Evolutionary conservation across 2,888 invertebrate species (phyloP).

Genomic region (Luffia ferchaultella): DNA sequence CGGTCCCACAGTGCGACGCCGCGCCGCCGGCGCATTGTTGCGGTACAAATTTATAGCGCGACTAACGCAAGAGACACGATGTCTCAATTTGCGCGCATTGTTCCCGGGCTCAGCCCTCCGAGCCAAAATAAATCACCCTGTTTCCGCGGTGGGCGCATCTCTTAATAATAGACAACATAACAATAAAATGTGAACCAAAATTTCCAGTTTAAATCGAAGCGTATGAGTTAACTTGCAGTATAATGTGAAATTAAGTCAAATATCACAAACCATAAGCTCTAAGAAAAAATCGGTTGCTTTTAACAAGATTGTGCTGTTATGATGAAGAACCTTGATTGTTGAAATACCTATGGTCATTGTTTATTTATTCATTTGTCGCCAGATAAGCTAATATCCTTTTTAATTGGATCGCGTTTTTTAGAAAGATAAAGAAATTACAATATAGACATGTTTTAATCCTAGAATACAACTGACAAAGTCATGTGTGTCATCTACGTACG

Average conservation of each 20-base stretch:
- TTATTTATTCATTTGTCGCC: no score
- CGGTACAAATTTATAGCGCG: constrained; percentile 1
- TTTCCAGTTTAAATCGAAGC: not conserved
- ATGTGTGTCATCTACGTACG: no score
- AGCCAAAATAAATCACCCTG: constrained; percentile 25
- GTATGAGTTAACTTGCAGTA: not conserved
- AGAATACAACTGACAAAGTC: no score
- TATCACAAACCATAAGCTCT: no score
- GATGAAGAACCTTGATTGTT: no score
- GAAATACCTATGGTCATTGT: no score
- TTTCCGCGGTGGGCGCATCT: constrained; percentile 25
- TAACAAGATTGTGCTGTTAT: no score
- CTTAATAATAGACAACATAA: constrained; percentile 11
- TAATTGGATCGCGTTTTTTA: no score
- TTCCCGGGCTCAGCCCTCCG: constrained; percentile 23
- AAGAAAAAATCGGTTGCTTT: no score
- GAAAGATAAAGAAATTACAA: no score
- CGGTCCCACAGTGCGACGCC: constrained; percentile 3
- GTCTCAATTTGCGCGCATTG: constrained; percentile 56
- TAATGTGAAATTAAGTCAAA: constrained; percentile 4
- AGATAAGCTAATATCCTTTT: no score
- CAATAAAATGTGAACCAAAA: not conserved
- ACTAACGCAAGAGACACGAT: constrained; percentile 27
- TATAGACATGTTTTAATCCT: no score
- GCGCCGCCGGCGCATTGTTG: constrained; percentile 25